Conservation (phyloP, 1,140 invertebrate genomes). For the Hycleus cichorii region DNA sequence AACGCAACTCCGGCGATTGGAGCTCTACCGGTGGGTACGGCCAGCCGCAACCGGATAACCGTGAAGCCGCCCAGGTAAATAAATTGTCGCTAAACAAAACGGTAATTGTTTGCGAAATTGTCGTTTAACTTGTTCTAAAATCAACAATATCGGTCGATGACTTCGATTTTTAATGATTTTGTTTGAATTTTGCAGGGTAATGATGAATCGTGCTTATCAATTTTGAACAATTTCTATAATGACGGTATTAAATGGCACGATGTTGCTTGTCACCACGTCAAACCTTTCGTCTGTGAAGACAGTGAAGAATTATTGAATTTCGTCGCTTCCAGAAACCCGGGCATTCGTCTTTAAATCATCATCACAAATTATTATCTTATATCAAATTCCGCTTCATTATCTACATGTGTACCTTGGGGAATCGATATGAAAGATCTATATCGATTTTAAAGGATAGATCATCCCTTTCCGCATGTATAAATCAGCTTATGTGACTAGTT, state of each 20-base stretch:
- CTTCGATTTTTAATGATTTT: constrained; percentile 11
- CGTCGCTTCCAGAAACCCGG: constrained; percentile 76
- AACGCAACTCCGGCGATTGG: constrained; percentile 83
- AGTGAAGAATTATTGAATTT: constrained; percentile 87
- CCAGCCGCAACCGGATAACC: constrained; percentile 79
- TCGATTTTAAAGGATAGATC: constrained; percentile 4
- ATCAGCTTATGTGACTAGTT: constrained; percentile 21
- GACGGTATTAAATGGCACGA: constrained; percentile 91
- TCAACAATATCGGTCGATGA: neutral
- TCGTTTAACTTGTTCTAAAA: too few species aligned
- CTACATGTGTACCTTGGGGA: constrained; percentile 1
- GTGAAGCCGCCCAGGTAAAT: constrained; percentile 75
- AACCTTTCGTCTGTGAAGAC: constrained; percentile 90
- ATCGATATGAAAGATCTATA: neutral
- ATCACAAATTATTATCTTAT: neutral
- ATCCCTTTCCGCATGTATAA: constrained; percentile 21
- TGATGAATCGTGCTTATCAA: constrained; percentile 82
- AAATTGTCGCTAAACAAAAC: neutral
- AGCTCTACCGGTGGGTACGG: constrained; percentile 77
- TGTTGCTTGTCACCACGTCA: constrained; percentile 83
- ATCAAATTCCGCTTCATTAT: constrained; percentile 1
- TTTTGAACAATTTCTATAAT: constrained; percentile 88
- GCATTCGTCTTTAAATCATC: constrained; percentile 64
- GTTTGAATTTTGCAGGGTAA: constrained; percentile 53
- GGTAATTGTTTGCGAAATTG: too few species aligned